Evolutionary conservation across 2,888 invertebrate species (phyloP).

Genomic region (Quadroppia sp.): DNA sequence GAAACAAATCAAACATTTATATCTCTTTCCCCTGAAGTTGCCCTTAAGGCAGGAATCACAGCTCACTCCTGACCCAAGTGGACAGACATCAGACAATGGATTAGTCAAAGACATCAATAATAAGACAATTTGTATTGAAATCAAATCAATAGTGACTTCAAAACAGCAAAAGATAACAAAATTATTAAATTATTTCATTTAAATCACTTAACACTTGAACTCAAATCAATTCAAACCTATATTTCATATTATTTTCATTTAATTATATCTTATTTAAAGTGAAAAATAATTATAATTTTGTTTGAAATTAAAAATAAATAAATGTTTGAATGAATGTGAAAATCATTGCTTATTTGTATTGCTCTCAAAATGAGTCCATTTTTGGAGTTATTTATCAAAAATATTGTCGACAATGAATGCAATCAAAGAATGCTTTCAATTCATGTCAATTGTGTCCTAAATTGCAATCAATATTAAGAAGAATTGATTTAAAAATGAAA

Average conservation of each 20-base stretch:
- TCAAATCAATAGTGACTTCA: too few species aligned
- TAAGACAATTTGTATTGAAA: too few species aligned
- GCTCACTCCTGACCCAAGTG: constrained; percentile 78
- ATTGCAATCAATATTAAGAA: not conserved
- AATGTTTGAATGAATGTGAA: not conserved
- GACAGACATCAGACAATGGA: not conserved
- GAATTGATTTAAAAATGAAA: not conserved
- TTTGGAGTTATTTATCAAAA: not conserved
- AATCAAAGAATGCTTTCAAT: not conserved
- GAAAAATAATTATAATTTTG: not conserved
- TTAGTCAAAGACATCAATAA: too few species aligned
- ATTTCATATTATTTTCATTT: too few species aligned
- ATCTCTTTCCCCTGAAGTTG: constrained; percentile 94
- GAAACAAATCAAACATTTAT: constrained; percentile 98
- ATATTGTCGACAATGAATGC: not conserved
- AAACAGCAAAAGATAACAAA: too few species aligned
- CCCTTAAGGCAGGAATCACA: constrained; percentile 98
- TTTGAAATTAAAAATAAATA: not conserved
- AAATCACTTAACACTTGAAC: too few species aligned
- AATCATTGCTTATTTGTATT: constrained; percentile 2
- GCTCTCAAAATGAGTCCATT: not conserved
- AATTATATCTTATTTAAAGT: not conserved
- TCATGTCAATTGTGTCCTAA: not conserved
- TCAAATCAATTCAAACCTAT: too few species aligned
- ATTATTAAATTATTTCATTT: too few species aligned